These are phyloP conservation scores for Dicyrtoma fusca DNA, from an alignment of 2,888 invertebrate species.

Conservation along the genomic window DNA sequence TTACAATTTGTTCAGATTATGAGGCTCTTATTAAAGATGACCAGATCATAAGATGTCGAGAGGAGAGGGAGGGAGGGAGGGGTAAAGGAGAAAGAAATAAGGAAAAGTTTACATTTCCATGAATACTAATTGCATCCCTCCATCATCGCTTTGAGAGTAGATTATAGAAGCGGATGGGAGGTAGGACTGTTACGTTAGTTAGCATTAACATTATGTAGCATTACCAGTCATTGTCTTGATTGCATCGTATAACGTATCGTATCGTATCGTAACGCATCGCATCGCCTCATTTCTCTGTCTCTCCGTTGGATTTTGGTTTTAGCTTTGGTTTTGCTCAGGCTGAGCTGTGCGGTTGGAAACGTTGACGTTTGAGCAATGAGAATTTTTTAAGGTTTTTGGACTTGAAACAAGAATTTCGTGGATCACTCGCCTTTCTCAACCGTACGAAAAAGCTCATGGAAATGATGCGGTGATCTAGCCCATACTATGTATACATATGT, in stretches of 20 bases:
- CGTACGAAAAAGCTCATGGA: too few relatives aligned
- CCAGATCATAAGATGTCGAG: background rate
- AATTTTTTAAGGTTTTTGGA: too few relatives aligned
- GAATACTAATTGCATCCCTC: conserved; percentile 1
- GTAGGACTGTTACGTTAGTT: conserved; percentile 11
- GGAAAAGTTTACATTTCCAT: background rate
- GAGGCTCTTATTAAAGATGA: conserved; percentile 2
- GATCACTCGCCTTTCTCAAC: too few relatives aligned
- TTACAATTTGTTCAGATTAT: conserved; percentile 22
- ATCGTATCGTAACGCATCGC: background rate
- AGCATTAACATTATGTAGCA: background rate
- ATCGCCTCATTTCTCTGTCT: background rate
- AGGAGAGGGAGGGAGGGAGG: conserved; percentile 8
- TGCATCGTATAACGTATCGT: background rate
- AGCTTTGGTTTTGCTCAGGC: too few relatives aligned
- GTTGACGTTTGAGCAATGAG: too few relatives aligned
- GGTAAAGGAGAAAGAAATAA: background rate
- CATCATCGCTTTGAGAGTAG: too few relatives aligned
- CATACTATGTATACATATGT: too few relatives aligned
- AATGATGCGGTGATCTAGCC: too few relatives aligned
- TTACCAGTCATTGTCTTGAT: conserved; percentile 23
- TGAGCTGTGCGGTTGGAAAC: too few relatives aligned
- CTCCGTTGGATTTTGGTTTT: background rate
- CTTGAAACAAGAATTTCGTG: too few relatives aligned
- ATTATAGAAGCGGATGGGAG: background rate